These are phyloP conservation scores for Xiphorhynchus erythropygius DNA, from an alignment of 2,797 vertebrate species.

Conservation along the genomic window DNA sequence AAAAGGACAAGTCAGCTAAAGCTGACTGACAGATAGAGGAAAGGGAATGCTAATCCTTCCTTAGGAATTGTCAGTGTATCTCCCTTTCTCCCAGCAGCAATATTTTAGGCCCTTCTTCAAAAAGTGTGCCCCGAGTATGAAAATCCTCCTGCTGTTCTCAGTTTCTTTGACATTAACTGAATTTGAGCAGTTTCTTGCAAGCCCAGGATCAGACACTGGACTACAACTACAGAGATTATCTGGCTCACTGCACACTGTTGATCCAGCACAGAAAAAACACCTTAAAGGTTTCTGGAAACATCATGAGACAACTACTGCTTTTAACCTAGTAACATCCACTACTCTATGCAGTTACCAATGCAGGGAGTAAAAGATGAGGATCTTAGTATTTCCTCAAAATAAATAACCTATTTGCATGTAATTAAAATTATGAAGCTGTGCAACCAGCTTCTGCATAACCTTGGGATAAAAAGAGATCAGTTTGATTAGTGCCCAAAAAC, in stretches of 20 bases:
- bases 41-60: background rate
- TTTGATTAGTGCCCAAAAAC: background rate
- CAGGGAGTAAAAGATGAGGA: background rate
- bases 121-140: background rate
- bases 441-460: background rate
- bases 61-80: background rate
- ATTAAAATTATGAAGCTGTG: background rate
- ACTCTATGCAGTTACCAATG: background rate
- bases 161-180: background rate
- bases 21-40: background rate
- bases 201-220: background rate
- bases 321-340: background rate
- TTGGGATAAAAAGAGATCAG: background rate
- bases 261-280: background rate
- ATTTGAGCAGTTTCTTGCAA: background rate
- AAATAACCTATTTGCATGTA: background rate
- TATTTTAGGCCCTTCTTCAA: background rate
- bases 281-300: background rate
- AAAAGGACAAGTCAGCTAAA: conserved; percentile 2
- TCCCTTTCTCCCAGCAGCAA: background rate
- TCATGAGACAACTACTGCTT: background rate
- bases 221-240: background rate
- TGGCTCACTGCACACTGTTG: background rate
- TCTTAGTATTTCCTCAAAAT: background rate
- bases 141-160: background rate